Base-by-base conservation (phyloP, 2,797 vertebrate species). In the Gymnothorax reevesii region DNA sequence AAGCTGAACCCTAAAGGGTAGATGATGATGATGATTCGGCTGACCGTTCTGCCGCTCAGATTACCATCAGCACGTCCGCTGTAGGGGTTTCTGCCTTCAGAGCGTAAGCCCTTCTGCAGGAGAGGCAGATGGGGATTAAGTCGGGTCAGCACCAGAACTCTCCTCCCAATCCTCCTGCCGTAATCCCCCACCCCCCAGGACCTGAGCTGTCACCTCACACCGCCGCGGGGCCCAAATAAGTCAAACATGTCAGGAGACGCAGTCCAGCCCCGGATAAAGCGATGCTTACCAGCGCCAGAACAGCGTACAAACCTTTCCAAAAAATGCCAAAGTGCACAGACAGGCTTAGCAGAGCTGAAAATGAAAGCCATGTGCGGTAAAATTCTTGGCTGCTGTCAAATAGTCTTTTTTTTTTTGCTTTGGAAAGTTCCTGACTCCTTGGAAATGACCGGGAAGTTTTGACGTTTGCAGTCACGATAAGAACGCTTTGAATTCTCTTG, bases 201-300 rank as follows among this genome's bases (percentile, higher is more conserved):
- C 57, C 57, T 0, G 60, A 2, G 20, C 5, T 0, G n/a, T 0
- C 5, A 1, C 5, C 12, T 7, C 2, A 0, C 64, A 3, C 22
- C 20, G 22, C 64, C 12, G 1, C 6, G 20, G 13, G 15, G 2
- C 60, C 13, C 60, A 66, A 42, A 66, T 7, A 6, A 66, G 62
- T 22, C 66, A n/a, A 71, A 71, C 66, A 71, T 71, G 66, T 33
- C 66, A 27, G 66, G 8, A 71, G 25, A 75, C 27, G 17, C 71
- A 49, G 12, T 17, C 71, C 71, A 25, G 71, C 71, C 75, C 75
- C 75, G 54, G 42, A 49, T 54, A 10, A 20, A 54, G 42, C 75
- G 1, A 49, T 49, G 6, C 71, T 75, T 15, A 9, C 12, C 33
- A 75, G 71, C n/a, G 4, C 20, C 10, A 9, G 22, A n/a, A 25